phyloP scores from a whole-genome alignment of 2,888 invertebrate genomes.

The Patella caerulea region DNA sequence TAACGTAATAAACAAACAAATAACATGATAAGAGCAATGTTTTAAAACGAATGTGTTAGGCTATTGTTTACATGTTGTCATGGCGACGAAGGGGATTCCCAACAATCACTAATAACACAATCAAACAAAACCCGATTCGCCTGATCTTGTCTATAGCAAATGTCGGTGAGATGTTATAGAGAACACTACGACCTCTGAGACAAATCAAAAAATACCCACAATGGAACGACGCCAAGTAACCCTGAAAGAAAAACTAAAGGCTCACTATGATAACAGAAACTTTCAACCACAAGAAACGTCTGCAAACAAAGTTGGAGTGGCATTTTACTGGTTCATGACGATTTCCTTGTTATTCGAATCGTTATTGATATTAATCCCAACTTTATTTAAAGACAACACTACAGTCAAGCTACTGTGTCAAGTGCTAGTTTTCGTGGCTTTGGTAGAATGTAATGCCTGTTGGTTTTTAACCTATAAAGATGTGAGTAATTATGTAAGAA shows the following conservation, averaged over 20 bases:
- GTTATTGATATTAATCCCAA: slow-evolving; percentile 48
- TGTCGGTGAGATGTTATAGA: too few species aligned
- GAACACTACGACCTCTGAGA: too few species aligned
- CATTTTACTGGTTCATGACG: slow-evolving; percentile 45
- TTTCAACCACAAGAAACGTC: slow-evolving; percentile 47
- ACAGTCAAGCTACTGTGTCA: slow-evolving; percentile 10
- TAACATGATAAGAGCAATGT: too few species aligned
- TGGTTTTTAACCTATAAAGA: slow-evolving; percentile 48
- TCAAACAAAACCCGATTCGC: too few species aligned
- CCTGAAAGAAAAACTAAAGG: slow-evolving; percentile 50
- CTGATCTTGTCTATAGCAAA: too few species aligned
- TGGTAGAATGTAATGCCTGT: slow-evolving; percentile 40
- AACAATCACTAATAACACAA: too few species aligned
- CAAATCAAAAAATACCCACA: too few species aligned
- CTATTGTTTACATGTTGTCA: too few species aligned
- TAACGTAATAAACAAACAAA: too few species aligned
- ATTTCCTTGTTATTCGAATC: slow-evolving; percentile 45
- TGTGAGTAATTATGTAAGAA: slow-evolving; percentile 44
- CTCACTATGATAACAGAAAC: slow-evolving; percentile 49
- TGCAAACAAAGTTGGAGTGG: slow-evolving; percentile 39
- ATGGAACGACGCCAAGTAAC: slow-evolving; percentile 53
- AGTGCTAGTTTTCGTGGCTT: slow-evolving; percentile 32
- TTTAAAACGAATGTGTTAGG: too few species aligned
- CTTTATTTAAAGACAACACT: slow-evolving; percentile 30
- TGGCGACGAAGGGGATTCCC: too few species aligned